phyloP scores from a whole-genome alignment of 2,888 invertebrate species.

The Tinea pellionella region DNA sequence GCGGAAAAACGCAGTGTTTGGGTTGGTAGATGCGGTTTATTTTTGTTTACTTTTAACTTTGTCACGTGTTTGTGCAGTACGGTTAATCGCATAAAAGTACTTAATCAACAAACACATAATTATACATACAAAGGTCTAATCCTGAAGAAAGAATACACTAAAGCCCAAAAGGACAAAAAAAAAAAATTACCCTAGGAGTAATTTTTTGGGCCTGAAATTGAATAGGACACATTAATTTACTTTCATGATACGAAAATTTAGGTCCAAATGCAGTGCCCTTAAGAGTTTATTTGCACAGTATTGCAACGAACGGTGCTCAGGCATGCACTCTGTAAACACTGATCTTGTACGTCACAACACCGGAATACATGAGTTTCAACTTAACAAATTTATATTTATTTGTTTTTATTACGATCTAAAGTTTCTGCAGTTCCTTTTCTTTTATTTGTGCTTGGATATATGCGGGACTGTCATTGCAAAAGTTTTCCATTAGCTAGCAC shows the following conservation, averaged over 20 bases:
- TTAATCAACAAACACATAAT: too few species aligned
- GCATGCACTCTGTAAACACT: slow-evolving; percentile 42
- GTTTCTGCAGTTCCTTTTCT: background rate
- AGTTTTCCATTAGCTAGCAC: background rate
- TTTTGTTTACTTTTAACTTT: too few species aligned
- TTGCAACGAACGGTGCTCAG: slow-evolving; percentile 42
- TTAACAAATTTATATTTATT: slow-evolving; percentile 27
- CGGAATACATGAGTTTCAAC: slow-evolving; percentile 35
- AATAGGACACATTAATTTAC: too few species aligned
- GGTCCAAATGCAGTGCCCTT: background rate
- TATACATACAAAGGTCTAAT: too few species aligned
- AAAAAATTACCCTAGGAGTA: too few species aligned
- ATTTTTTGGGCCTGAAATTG: too few species aligned
- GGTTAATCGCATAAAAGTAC: too few species aligned
- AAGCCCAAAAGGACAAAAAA: too few species aligned
- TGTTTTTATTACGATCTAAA: background rate
- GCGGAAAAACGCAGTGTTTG: too few species aligned
- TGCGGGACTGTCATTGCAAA: background rate
- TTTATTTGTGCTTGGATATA: background rate
- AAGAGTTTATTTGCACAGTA: slow-evolving; percentile 36
- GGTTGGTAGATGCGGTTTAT: too few species aligned
- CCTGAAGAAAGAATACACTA: too few species aligned
- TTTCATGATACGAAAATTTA: background rate
- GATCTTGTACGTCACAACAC: slow-evolving; percentile 17
- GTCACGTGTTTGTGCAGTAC: too few species aligned